Base-by-base conservation (phyloP, 2,113 vertebrate genomes). In the Mustelus asterias region DNA sequence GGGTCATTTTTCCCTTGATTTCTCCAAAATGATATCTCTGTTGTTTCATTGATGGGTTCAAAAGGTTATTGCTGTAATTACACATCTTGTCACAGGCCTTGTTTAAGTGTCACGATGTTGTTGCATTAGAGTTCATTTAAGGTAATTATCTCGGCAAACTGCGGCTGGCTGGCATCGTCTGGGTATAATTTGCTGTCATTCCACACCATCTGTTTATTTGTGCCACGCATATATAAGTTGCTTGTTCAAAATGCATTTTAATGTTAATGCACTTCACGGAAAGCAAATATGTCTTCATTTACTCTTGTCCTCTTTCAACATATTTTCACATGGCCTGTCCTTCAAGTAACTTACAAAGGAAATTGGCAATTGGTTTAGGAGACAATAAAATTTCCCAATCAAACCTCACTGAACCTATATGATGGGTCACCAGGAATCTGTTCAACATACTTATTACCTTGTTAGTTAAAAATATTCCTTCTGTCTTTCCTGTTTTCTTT, bases 121-220 rank as follows among this genome's bases (percentile, higher is more conserved):
- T 96, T 96, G 96, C 69, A 96, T 44, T 96, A 96, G 70, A 97
- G 97, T 97, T 98, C 97, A 97, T 97, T 97, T 96, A 96, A 96
- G 97, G 97, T 97, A 97, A 97, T 98, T 97, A 97, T 97, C 96
- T 97, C 97, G 96, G 41, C 96, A 96, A 97, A 96, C 85, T 1
- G 2, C 72, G 95, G 95, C 4, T 96, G 93, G 96, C 97, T 97
- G 97, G 97, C 97, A 97, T 97, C 97, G 97, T 95, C 95, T 93
- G 96, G 80, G 7, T 97, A 96, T 97, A 97, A 97, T 97, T 97
- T 96, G 96, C 97, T 97, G 97, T 97, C 97, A 97, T 96, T 72
- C 96, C 96, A 96, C 93, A 96, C 97, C 98, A 98, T 98, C 98
- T 98, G 97, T 97, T 98, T 98, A 96, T 97, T 98, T 97, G 97